Evolutionary conservation across 37 sponge, comb jelly and placozoan genomes (phyloP).

Genomic region (Agelas oroides): DNA sequence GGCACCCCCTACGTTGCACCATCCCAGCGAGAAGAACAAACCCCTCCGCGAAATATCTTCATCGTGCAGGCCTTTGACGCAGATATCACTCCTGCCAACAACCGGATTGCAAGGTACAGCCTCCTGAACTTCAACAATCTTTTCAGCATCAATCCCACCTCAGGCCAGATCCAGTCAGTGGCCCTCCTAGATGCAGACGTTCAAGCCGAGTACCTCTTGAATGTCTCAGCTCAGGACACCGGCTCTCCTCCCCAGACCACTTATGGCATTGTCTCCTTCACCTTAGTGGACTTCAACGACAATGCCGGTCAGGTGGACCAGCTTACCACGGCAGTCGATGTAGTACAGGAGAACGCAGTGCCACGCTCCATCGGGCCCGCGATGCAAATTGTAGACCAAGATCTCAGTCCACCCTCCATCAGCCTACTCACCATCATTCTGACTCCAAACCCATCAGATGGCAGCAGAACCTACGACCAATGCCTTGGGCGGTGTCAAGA

Average conservation of each 20-base stretch:
- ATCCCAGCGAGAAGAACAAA: slow-evolving; percentile 17
- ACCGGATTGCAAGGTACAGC: slow-evolving; percentile 8
- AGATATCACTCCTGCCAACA: slow-evolving; percentile 32
- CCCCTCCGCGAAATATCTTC: slow-evolving; percentile 26
- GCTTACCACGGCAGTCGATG: slow-evolving; percentile 52
- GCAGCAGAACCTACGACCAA: slow-evolving; percentile 6
- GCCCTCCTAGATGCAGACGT: slow-evolving; percentile 48
- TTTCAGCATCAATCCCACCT: slow-evolving; percentile 33
- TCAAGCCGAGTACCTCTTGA: slow-evolving; percentile 27
- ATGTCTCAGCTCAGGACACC: slow-evolving; percentile 46
- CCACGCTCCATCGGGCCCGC: slow-evolving; percentile 83
- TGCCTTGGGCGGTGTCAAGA: slow-evolving; percentile 67
- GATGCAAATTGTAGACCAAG: slow-evolving; percentile 57
- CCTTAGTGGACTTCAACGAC: slow-evolving; percentile 59
- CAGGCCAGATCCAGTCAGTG: slow-evolving; percentile 29
- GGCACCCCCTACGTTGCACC: slow-evolving; percentile 34
- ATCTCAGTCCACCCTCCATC: slow-evolving; percentile 43
- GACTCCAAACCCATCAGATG: slow-evolving; percentile 34
- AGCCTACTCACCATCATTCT: slow-evolving; percentile 26
- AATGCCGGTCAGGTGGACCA: slow-evolving; percentile 59
- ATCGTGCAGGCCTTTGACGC: slow-evolving; percentile 32
- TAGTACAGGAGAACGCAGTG: neutral
- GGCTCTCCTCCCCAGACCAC: slow-evolving; percentile 51
- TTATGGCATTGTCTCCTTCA: slow-evolving; percentile 57
- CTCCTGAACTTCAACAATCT: slow-evolving; percentile 28